Base-by-base conservation (phyloP, 2,113 vertebrate genomes). In the Trematocara macrostoma region DNA sequence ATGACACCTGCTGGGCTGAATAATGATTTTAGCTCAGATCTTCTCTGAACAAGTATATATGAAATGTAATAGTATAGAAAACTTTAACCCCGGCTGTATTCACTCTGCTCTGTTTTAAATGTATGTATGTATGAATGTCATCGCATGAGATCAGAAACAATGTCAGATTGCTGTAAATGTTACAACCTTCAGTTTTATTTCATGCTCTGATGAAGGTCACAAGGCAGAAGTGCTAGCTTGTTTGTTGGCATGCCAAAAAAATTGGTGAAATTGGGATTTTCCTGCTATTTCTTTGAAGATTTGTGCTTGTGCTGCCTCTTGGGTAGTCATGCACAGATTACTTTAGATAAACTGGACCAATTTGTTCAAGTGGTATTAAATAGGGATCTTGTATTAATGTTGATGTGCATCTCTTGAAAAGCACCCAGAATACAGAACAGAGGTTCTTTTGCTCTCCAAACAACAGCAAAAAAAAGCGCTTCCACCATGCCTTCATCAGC, bases 61-160 rank as follows among this genome's bases (percentile, higher is more conserved):
- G 14, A 74, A 29, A 29, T 29, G 5, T 16, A 74, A 29, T 16
- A 47, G 8, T 45, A 29, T 10, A 47, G 40, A 47, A 45, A 71
- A 71, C 67, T 47, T 42, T 12, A 47, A 47, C 20, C 23, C 9
- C 2, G 0, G 3, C 23, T 47, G 40, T 0, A 47, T 0, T 47
- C 14, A 74, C 8, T 47, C 40, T 29, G 23, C 5, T 47, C 40
- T 16, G 14, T 74, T 74, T 74, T 47, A 45, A 47, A 45, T 23
- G 23, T 23, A 23, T 23, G 23, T 23, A 47, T 0, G 23, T 7
- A 16, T 45, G 42, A 29, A 15, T 10, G 8, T 45, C 5, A 0
- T 71, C 40, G 23, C 38, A 42, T 26, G 23, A 74, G 67, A 47
- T 47, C 67, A 47, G 59, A 64, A 64, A 38, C 59, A 64, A 26